Conservation (phyloP, 1,140 invertebrate species). For the Thaumetopoea pityocampa region DNA sequence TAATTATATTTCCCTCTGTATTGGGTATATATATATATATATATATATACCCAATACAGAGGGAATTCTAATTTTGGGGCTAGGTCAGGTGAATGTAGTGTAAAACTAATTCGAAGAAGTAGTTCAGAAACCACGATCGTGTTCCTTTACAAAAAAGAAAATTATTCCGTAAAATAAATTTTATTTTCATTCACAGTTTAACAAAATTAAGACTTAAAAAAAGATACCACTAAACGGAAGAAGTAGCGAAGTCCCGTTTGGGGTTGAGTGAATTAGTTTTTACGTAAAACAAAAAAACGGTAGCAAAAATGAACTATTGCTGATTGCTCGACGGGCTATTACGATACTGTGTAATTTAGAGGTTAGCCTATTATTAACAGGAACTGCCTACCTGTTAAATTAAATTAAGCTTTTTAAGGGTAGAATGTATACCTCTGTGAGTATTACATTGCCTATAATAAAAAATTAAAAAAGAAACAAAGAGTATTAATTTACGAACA, state of each 20-base stretch:
- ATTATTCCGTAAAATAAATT: too few species aligned
- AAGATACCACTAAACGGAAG: conserved; percentile 18
- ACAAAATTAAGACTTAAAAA: conserved; percentile 3
- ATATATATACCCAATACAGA: too few species aligned
- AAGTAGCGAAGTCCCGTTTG: conserved; percentile 19
- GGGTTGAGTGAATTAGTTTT: conserved; percentile 34
- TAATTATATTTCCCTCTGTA: too few species aligned
- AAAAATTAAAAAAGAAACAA: conserved; percentile 48
- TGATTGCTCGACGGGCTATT: conserved; percentile 69
- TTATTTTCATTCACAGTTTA: too few species aligned
- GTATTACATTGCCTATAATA: conserved; percentile 41
- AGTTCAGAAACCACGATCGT: too few species aligned
- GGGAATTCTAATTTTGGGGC: too few species aligned
- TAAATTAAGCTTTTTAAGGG: conserved; percentile 74
- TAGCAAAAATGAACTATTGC: conserved; percentile 72
- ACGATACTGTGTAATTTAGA: conserved; percentile 67
- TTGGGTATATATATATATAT: too few species aligned
- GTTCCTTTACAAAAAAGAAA: too few species aligned
- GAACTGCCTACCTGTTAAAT: conserved; percentile 74
- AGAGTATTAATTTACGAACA: conserved; percentile 54
- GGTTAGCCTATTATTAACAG: conserved; percentile 70
- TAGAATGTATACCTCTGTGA: conserved; percentile 50
- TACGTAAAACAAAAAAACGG: conserved; percentile 54
- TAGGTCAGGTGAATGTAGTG: too few species aligned
- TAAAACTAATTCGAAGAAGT: too few species aligned